Base-by-base conservation (phyloP, 1,140 invertebrate genomes). In the Heliconius hewitsoni region DNA sequence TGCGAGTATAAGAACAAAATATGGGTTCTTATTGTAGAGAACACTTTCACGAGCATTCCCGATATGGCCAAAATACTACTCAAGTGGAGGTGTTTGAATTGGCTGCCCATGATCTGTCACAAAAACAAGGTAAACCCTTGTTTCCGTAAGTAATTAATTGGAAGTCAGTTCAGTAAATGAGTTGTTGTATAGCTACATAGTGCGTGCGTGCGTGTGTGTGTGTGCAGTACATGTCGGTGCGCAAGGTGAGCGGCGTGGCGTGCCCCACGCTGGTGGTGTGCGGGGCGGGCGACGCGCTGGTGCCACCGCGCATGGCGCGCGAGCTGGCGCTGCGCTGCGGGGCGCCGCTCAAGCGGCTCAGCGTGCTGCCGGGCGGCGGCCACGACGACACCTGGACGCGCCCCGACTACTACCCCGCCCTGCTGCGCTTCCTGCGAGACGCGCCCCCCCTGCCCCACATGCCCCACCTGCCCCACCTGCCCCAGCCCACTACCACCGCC, bases 1-100 rank as follows among this genome's bases (percentile, higher is more conserved):
- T 76, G 42, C 18, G 75, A 76, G 42, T 76, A 76, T 18, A 76
- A 76, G 11, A 76, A 77, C 42, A 76, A 76, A 27, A n/a, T 81
- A 13, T 81, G 80, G 80, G 76, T 73, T 18, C 50, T 99, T 81
- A 96, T 99, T 83, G 95, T 99, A 42, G 98, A 99, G 95, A 99
- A 99, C 90, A 99, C 98, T 60, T 99, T 99, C 89, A 99, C 98
- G 11, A 98, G 97, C 89, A 98, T 99, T 92, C 98, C 98, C 39
- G 98, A 98, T 83, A 98, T 99, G 96, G 98, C 98, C n/a, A 95
- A 96, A 85, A 95, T 97, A 73, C 94, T 97, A 79, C 94, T 97
- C 52, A 96, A 96, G 86, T 96, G 96, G 94, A 96, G 95, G 90
- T 95, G 96, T 86, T 90, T 98, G 60, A 95, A 96, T 80, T 97